Evolutionary conservation across 2,888 invertebrate species (phyloP), one percentile per base, ranked within the genome.

Genomic region (Bugula neritina): DNA sequence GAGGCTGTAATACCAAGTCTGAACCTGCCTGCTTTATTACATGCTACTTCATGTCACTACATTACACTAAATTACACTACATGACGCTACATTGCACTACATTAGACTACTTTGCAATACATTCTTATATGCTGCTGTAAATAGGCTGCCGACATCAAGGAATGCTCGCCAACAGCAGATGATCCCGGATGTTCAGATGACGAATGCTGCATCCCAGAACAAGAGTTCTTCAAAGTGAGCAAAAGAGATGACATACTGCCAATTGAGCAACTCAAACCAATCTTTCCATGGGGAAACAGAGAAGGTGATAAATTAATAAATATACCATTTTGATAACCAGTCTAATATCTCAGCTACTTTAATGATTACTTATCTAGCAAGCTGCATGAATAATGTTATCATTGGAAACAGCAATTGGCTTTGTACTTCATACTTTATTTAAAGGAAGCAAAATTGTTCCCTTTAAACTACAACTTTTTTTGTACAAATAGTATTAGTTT

Each of bases 201-300:
- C 31, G 63, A 63, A 27, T 63, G 63, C 31, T 63, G 63, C 27
- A 63, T 63, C 27, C 25, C 29, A 25, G 63, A 63, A n/a, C 17
- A 13, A 5, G 63, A 63, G n/a, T 63, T 63, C 31, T 63, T 25
- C 29, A 63, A 63, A 31, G 63, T 63, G 5, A 31, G 63, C 31
- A 63, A 63, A 31, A 63, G 63, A 31, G 63, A 63, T 17, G 63
- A 63, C 5, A 5, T 31, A 43, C 10, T 43, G 5, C 43, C 43
- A 43, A 10, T 43, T 43, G 43, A 43, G 10, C 5, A 10, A 5
- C 17, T 43, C 10, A 43, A 43, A 43, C 43, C 43, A 43, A 17
- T 43, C 10, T 43, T 43, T 43, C 43, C 43, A 43, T 43, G 43
- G 43, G 43, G 43, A 5, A 43, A 17, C 43, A 43, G 43, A 43